Conservation (phyloP, 1,140 invertebrate genomes). For the Drosophila busckii region DNA sequence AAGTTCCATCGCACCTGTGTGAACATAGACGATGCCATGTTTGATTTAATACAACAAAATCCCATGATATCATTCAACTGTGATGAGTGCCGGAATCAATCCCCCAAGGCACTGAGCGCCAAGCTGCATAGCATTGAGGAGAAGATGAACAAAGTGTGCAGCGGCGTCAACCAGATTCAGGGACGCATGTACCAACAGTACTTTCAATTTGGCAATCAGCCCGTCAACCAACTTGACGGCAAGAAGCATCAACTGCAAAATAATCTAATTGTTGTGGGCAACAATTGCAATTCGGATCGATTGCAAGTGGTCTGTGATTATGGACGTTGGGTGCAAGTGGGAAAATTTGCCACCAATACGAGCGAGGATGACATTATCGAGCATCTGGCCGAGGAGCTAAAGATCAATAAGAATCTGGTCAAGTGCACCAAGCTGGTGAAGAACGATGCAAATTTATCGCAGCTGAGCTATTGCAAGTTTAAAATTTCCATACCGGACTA, state of each 20-base stretch:
- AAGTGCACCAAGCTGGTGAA: constrained; percentile 77
- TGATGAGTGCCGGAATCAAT: constrained; percentile 72
- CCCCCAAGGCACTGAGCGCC: constrained; percentile 56
- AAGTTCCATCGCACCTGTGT: constrained; percentile 72
- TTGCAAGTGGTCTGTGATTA: constrained; percentile 76
- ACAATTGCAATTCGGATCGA: constrained; percentile 77
- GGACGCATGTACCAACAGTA: constrained; percentile 78
- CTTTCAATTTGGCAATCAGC: constrained; percentile 72
- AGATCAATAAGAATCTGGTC: constrained; percentile 75
- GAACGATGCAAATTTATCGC: constrained; percentile 74
- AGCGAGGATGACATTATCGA: constrained; percentile 76
- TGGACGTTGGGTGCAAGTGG: constrained; percentile 74
- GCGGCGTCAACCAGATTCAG: constrained; percentile 74
- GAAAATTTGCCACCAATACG: constrained; percentile 74
- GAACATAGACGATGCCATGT: constrained; percentile 69
- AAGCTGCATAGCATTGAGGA: constrained; percentile 74
- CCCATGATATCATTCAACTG: constrained; percentile 73
- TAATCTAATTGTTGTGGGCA: constrained; percentile 73
- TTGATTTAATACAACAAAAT: constrained; percentile 74
- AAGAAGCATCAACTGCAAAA: constrained; percentile 73
- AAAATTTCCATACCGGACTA: constrained; percentile 77
- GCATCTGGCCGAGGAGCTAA: constrained; percentile 69
- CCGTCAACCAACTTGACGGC: constrained; percentile 55
- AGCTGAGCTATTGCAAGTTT: constrained; percentile 74
- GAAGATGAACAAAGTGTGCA: constrained; percentile 74